Evolutionary conservation across 1,140 invertebrate species (phyloP).

Genomic region (Drosophila carrolli): DNA sequence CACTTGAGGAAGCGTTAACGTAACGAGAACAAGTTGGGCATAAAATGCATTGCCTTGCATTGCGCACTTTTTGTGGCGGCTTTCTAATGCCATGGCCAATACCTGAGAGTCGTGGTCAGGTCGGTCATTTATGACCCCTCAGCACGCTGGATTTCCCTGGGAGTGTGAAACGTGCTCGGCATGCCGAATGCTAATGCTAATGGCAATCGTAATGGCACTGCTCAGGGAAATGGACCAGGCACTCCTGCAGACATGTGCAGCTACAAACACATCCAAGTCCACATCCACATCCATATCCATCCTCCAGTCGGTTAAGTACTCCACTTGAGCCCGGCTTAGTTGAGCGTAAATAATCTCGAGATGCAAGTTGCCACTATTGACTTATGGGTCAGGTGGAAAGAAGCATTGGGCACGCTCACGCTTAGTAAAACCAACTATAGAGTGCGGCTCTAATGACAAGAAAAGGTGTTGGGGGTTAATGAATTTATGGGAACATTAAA

Average conservation of each 20-base stretch:
- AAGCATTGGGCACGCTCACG: constrained; percentile 24
- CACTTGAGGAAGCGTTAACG: constrained; percentile 36
- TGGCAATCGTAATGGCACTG: constrained; percentile 28
- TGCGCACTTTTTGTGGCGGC: constrained; percentile 47
- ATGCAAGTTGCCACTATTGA: constrained; percentile 15
- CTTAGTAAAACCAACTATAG: constrained; percentile 18
- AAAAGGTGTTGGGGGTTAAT: constrained; percentile 28
- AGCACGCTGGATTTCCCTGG: constrained; percentile 49
- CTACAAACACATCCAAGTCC: background rate
- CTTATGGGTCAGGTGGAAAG: constrained; percentile 42
- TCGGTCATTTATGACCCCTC: constrained; percentile 63
- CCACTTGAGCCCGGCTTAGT: constrained; percentile 54
- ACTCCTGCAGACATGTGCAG: constrained; percentile 6
- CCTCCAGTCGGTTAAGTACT: constrained; percentile 29
- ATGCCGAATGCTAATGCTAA: constrained; percentile 56
- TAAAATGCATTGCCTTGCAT: constrained; percentile 43
- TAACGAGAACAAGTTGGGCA: constrained; percentile 70
- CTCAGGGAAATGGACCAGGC: constrained; percentile 33
- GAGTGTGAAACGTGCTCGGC: constrained; percentile 71
- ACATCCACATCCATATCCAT: constrained; percentile 18
- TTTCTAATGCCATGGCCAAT: constrained; percentile 57
- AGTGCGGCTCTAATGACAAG: constrained; percentile 14
- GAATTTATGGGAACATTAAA: constrained; percentile 20
- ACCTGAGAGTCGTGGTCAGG: constrained; percentile 20
- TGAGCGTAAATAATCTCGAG: constrained; percentile 54